Conservation (phyloP, 2,888 invertebrate genomes). For the Sarcophaga variegata region DNA sequence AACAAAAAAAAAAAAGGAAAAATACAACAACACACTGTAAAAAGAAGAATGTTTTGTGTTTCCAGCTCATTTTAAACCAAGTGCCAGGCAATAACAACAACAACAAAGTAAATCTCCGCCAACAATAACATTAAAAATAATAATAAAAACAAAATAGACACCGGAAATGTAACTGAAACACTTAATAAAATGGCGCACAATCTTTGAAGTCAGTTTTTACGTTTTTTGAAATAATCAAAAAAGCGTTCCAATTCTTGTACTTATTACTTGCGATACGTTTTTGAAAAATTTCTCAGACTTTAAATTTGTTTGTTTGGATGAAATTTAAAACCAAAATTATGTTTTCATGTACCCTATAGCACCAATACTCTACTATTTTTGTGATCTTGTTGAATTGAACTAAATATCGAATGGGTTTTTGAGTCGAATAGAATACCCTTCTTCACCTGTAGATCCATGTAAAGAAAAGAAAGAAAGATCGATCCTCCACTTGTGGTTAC, state of each 20-base stretch:
- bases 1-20: constrained; percentile 22
- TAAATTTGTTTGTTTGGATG: background rate
- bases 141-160: background rate
- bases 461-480: too few relatives aligned
- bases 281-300: background rate
- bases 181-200: constrained; percentile 3
- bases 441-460: too few relatives aligned
- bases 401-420: too few relatives aligned
- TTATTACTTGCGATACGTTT: background rate
- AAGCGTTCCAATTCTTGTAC: background rate
- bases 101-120: constrained; percentile 35
- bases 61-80: background rate
- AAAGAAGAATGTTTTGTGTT: constrained; percentile 4
- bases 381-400: too few relatives aligned
- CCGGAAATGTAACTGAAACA: constrained; percentile 41
- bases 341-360: too few relatives aligned
- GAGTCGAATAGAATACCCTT: too few relatives aligned
- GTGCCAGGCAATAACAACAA: background rate
- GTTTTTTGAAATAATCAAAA: background rate
- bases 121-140: background rate
- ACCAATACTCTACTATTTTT: too few relatives aligned
- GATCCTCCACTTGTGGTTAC: too few relatives aligned
- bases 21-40: background rate
- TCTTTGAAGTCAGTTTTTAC: background rate
- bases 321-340: constrained; percentile 27